phyloP scores from a whole-genome alignment of 2,797 vertebrate species.

The Acipenser transmontanus region DNA sequence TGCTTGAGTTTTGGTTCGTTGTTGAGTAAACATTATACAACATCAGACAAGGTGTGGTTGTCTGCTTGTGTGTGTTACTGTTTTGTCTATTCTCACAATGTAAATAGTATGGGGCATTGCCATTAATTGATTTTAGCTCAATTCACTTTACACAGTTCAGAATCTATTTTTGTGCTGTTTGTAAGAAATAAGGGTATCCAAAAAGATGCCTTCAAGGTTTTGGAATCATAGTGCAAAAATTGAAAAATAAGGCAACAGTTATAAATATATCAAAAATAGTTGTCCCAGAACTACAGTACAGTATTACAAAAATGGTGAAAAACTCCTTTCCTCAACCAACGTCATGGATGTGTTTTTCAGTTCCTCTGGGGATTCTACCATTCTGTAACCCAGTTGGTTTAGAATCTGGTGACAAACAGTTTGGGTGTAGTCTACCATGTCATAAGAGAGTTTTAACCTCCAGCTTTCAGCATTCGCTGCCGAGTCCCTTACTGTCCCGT shows the following conservation, averaged over 20 bases:
- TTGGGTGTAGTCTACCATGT: slow-evolving; percentile 87
- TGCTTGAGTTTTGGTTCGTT: slow-evolving; percentile 24
- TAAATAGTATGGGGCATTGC: slow-evolving; percentile 36
- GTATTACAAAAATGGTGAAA: slow-evolving; percentile 82
- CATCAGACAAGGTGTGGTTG: slow-evolving; percentile 11
- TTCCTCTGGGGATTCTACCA: slow-evolving; percentile 73
- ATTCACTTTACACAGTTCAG: slow-evolving; percentile 25
- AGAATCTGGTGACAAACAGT: slow-evolving; percentile 78
- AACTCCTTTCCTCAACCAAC: slow-evolving; percentile 81
- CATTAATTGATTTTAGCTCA: background rate
- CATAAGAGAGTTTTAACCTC: slow-evolving; percentile 84
- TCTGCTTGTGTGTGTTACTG: background rate
- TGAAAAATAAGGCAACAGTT: slow-evolving; percentile 83
- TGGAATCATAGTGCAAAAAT: slow-evolving; percentile 84
- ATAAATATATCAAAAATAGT: slow-evolving; percentile 74
- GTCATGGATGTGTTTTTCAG: slow-evolving; percentile 82
- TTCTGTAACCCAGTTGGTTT: slow-evolving; percentile 79
- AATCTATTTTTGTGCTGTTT: slow-evolving; percentile 45
- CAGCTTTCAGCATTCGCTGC: slow-evolving; percentile 85
- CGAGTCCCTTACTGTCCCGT: slow-evolving; percentile 82
- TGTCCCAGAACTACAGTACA: slow-evolving; percentile 41
- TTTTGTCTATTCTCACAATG: slow-evolving; percentile 22
- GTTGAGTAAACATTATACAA: slow-evolving; percentile 26
- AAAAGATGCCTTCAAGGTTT: slow-evolving; percentile 45
- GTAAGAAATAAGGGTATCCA: slow-evolving; percentile 35